Base-by-base conservation (phyloP, 2,113 vertebrate species). In the Trochalopteron elliotii region DNA sequence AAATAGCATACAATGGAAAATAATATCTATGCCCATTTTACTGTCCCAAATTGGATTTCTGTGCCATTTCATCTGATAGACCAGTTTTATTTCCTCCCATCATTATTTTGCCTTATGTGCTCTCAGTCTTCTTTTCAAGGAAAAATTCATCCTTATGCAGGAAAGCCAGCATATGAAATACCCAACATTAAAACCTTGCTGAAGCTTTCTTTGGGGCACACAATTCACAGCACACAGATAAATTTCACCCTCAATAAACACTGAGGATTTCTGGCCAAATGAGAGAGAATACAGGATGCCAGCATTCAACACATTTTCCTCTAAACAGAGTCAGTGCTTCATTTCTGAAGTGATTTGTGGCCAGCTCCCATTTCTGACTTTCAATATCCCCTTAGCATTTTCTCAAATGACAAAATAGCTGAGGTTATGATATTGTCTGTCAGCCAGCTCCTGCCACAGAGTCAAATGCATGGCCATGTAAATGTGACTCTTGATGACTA, bases 211-310 rank as follows among this genome's bases (percentile, higher is more conserved):
- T 83, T 52, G 40, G 72, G 80, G 56, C 7, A 0, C 44, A 68
- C 5, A 81, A 52, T 64, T 90, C 16, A 5, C 42, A 56, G 83
- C 55, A 88, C 71, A 49, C 0, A 5, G 60, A 85, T 86, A 64
- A 87, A 71, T 93, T 96, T 94, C 75, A 80, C 52, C 23, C 47
- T 78, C 79, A 47, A 57, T 85, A 82, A 96, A 90, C 40, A 86
- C 55, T 16, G 14, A 80, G 35, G 37, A 88, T 78, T 86, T 94
- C 68, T 93, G 52, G 56, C 44, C 60, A 83, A 86, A 83, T 49
- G 63, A 80, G 37, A 27, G n/a, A 74, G 30, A 90, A 49, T 25
- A 19, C n/a, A 61, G 14, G 33, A 56, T 45, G 52, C 14, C 59
- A 81, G 28, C 14, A 83, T 33, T 67, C 68, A 74, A 68, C 8